These are phyloP conservation scores for Cariama cristata DNA, from an alignment of 2,113 vertebrate genomes.

Conservation along the genomic window DNA sequence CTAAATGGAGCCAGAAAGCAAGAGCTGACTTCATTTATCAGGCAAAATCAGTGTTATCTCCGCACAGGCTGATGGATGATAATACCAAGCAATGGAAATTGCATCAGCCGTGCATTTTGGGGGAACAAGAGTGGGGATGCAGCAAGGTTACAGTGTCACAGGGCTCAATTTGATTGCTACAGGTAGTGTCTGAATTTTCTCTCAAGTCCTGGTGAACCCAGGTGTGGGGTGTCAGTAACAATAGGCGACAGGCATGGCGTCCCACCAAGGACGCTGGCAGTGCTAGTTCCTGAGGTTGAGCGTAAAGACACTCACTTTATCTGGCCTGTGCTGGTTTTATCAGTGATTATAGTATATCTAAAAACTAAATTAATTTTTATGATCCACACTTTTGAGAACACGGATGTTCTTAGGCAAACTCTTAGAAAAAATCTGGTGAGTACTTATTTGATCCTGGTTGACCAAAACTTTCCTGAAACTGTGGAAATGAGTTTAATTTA, in stretches of 20 bases:
- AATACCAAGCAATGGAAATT: background rate
- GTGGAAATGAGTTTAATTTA: slow-evolving; percentile 24
- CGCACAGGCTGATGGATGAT: fast-evolving
- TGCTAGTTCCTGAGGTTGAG: fast-evolving
- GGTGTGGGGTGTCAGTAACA: background rate
- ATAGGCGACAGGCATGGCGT: background rate
- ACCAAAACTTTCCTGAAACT: background rate
- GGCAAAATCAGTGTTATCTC: background rate
- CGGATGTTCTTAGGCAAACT: background rate
- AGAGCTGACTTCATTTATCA: background rate
- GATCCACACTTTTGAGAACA: background rate
- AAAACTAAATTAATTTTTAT: background rate
- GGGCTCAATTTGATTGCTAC: background rate
- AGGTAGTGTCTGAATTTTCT: background rate
- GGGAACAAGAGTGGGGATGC: background rate
- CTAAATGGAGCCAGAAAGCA: background rate
- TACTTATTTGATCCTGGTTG: background rate
- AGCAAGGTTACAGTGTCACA: background rate
- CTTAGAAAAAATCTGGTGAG: background rate
- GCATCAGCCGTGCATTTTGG: fast-evolving
- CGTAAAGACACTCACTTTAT: background rate
- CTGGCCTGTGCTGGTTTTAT: background rate
- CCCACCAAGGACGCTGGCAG: background rate
- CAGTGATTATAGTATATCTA: background rate
- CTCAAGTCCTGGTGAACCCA: background rate